Percentiles rank a stretch among this genome's conserved stretches.
Evolutionary conservation across 2,888 invertebrate genomes (phyloP).

Genomic region (Synanthedon formicaeformis): DNA sequence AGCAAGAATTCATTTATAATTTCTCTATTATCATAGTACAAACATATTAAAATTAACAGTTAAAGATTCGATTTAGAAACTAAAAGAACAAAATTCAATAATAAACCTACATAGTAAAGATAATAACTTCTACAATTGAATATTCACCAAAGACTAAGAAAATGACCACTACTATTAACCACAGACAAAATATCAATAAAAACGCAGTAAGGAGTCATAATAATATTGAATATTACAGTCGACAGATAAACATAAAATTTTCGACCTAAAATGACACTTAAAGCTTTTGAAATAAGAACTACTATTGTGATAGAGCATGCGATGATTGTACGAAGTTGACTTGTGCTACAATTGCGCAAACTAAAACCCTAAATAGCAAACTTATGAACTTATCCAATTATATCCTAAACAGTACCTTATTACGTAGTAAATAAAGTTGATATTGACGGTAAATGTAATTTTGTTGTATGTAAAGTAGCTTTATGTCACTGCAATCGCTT

Average conservation of each 20-base stretch:
- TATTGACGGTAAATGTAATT: slow-evolving; percentile 15
- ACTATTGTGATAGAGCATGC: too few relatives aligned
- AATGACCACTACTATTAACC: too few relatives aligned
- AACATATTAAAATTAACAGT: too few relatives aligned
- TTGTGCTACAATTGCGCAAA: slow-evolving; percentile 47
- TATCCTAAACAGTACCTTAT: slow-evolving; percentile 19
- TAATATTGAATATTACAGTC: not conserved
- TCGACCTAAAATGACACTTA: too few relatives aligned
- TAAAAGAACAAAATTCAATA: too few relatives aligned
- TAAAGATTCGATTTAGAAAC: too few relatives aligned
- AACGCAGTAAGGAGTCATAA: not conserved
- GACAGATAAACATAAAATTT: not conserved
- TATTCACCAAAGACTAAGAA: too few relatives aligned
- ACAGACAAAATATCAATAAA: not conserved
- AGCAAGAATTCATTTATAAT: too few relatives aligned
- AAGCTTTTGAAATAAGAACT: too few relatives aligned
- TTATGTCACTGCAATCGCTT: slow-evolving; percentile 55
- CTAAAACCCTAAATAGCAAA: slow-evolving; percentile 23
- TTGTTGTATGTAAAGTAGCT: slow-evolving; percentile 38
- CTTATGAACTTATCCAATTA: slow-evolving; percentile 5
- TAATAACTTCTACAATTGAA: too few relatives aligned
- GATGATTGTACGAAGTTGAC: slow-evolving; percentile 24
- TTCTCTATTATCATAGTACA: too few relatives aligned
- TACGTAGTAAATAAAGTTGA: slow-evolving; percentile 14
- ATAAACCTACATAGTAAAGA: too few relatives aligned